Conservation (phyloP, 1,140 invertebrate genomes). For the Drosophila malerkotliana region DNA sequence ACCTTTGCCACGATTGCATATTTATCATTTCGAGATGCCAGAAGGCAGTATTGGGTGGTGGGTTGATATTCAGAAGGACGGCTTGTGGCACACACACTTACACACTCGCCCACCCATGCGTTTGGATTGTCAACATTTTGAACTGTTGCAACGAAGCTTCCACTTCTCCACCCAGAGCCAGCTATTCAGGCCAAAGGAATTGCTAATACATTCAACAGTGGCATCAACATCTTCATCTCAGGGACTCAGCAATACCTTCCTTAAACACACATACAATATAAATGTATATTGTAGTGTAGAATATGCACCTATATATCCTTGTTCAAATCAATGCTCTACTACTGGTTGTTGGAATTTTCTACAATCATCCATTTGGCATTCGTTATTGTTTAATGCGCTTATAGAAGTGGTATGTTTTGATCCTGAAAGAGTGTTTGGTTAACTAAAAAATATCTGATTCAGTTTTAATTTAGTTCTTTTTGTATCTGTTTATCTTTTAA, state of each 20-base stretch:
- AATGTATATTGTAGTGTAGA: neutral
- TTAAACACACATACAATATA: neutral
- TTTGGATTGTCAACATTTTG: conserved; percentile 68
- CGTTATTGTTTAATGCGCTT: conserved; percentile 44
- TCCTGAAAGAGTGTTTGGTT: conserved; percentile 1
- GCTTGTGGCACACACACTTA: conserved; percentile 6
- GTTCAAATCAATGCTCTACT: conserved; percentile 56
- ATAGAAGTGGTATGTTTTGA: conserved; percentile 8
- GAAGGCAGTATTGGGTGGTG: conserved; percentile 10
- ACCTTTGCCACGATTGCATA: conserved; percentile 74
- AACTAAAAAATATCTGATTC: neutral
- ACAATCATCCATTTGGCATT: conserved; percentile 50
- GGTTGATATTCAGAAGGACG: conserved; percentile 7
- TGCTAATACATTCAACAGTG: conserved; percentile 59
- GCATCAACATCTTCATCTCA: conserved; percentile 30
- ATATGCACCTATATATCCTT: conserved; percentile 14
- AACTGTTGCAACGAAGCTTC: conserved; percentile 20
- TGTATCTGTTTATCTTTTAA: too few relatives aligned
- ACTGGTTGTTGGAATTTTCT: conserved; percentile 52
- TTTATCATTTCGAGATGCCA: conserved; percentile 73
- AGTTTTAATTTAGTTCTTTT: too few relatives aligned
- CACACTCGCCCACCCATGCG: conserved; percentile 18
- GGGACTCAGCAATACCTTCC: conserved; percentile 17
- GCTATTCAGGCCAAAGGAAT: conserved; percentile 23
- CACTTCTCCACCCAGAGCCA: conserved; percentile 13